phyloP scores from a whole-genome alignment of 2,888 invertebrate genomes.

The Chloromyia formosa region DNA sequence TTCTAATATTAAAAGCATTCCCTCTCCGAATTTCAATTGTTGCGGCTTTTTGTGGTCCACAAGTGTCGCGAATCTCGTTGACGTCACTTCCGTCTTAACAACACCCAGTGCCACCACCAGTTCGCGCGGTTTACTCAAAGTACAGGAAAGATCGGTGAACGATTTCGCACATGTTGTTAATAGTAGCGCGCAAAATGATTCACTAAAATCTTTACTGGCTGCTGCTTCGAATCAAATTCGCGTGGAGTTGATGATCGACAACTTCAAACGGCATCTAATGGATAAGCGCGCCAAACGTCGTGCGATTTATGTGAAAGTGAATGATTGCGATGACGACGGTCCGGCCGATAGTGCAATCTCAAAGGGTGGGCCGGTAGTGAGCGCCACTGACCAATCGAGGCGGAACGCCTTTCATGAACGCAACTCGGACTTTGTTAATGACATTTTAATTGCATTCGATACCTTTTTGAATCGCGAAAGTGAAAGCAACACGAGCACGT shows the following conservation, averaged over 20 bases:
- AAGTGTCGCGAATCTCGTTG: neutral
- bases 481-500: neutral
- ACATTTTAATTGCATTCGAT: constrained; percentile 57
- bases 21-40: constrained; percentile 53
- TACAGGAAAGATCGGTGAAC: no score
- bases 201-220: constrained; percentile 42
- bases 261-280: constrained; percentile 59
- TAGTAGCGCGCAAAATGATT: constrained; percentile 1
- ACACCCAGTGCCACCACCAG: neutral
- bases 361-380: neutral
- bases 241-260: constrained; percentile 54
- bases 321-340: constrained; percentile 45
- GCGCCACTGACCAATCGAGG: neutral
- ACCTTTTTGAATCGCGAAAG: constrained; percentile 50
- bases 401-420: constrained; percentile 54
- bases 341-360: neutral
- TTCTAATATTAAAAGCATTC: constrained; percentile 61
- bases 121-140: no score
- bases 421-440: constrained; percentile 57
- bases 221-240: constrained; percentile 45
- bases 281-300: constrained; percentile 54
- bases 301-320: constrained; percentile 55
- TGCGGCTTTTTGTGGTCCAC: constrained; percentile 30
- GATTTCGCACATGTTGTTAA: no score
- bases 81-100: neutral